Conservation (phyloP, 2,113 vertebrate genomes). For the Herpetotheres cachinnans region DNA sequence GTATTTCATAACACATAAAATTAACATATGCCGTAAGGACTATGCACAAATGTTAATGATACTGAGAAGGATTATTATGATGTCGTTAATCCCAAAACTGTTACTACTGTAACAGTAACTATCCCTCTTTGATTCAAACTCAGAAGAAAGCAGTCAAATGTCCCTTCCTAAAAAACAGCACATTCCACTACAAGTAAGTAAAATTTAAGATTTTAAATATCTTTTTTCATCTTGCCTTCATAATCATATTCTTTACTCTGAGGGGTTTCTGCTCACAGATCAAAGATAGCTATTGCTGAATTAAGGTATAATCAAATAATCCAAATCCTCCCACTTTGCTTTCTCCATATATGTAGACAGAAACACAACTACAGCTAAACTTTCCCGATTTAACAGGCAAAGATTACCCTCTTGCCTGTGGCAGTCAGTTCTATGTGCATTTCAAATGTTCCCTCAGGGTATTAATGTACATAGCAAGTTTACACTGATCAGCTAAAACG, state of each 20-base stretch:
- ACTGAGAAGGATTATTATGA: not conserved
- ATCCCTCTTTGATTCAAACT: not conserved
- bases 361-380: not conserved
- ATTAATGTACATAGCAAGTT: not conserved
- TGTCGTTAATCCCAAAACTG: not conserved
- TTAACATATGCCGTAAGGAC: not conserved
- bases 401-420: not conserved
- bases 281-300: not conserved
- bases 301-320: not conserved
- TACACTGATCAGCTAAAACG: conserved; percentile 14
- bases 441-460: not conserved
- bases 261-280: not conserved
- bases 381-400: not conserved
- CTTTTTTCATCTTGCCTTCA: not conserved
- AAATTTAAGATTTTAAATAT: not conserved
- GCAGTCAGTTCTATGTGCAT: not conserved
- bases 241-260: not conserved
- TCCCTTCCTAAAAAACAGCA: not conserved
- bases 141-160: not conserved
- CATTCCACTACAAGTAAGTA: not conserved
- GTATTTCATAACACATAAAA: not conserved
- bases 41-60: not conserved
- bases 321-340: not conserved
- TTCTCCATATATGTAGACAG: not conserved
- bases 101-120: not conserved